phyloP scores from a whole-genome alignment of 2,888 invertebrate species.

The Leptinotarsa juncta region DNA sequence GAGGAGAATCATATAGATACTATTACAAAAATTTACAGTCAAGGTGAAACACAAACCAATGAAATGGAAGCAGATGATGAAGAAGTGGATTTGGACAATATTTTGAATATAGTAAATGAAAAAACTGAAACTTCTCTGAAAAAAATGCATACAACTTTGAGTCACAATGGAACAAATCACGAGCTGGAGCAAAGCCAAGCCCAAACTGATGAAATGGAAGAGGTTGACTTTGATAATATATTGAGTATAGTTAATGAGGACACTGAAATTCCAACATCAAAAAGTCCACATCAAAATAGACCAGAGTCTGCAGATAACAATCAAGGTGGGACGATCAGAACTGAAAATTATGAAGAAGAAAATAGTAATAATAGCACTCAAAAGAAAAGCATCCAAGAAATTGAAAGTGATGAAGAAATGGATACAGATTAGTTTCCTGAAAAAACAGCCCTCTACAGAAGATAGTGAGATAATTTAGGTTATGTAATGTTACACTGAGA shows the following conservation, averaged over 20 bases:
- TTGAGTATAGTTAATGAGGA: slow-evolving; percentile 22
- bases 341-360: slow-evolving; percentile 8
- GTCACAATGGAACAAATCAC: background rate
- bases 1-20: background rate
- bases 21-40: slow-evolving; percentile 6
- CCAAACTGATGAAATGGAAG: slow-evolving; percentile 23
- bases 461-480: slow-evolving; percentile 1
- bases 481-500: slow-evolving; percentile 18
- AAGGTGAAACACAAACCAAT: slow-evolving; percentile 9
- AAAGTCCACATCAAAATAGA: slow-evolving; percentile 10
- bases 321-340: too few species aligned
- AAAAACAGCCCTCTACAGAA: too few species aligned
- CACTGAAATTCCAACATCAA: background rate
- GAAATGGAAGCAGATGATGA: slow-evolving; percentile 14
- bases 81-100: slow-evolving; percentile 31
- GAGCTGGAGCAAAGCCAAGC: background rate
- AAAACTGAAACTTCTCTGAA: background rate
- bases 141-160: background rate
- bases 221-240: slow-evolving; percentile 27
- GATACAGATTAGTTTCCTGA: background rate
- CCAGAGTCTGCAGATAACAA: background rate
- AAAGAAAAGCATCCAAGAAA: background rate
- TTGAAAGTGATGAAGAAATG: slow-evolving; percentile 26
- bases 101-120: slow-evolving; percentile 30
- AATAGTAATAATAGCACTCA: background rate